Conservation (phyloP, 2,113 vertebrate species). For the Potamarius usumacintae region DNA sequence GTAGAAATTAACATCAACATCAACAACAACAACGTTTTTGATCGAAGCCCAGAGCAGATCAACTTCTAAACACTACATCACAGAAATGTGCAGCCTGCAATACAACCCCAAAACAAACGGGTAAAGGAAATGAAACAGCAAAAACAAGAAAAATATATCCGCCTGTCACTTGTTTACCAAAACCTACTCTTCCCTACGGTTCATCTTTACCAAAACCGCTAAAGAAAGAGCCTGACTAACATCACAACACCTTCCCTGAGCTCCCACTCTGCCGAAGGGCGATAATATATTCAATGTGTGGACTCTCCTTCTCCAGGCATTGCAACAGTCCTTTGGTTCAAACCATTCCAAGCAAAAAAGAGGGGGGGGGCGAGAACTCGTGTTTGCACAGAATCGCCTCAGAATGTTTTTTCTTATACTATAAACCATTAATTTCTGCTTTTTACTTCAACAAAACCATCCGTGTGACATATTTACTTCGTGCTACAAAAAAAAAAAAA, state of each 20-base stretch:
- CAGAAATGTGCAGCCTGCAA: conserved; percentile 59
- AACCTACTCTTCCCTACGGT: too few relatives aligned
- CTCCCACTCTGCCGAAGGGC: not conserved
- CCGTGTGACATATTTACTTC: not conserved
- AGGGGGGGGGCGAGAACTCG: conserved; percentile 29
- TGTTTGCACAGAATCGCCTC: not conserved
- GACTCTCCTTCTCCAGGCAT: conserved; percentile 55
- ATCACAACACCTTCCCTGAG: not conserved
- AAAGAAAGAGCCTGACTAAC: not conserved
- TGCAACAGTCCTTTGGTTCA: conserved; percentile 64
- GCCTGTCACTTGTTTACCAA: not conserved
- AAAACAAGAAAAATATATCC: conserved; percentile 32
- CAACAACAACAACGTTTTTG: not conserved
- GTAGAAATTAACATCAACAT: too few relatives aligned
- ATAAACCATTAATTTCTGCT: not conserved
- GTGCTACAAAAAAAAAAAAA: too few relatives aligned
- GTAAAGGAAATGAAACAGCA: not conserved
- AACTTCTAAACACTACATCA: conserved; percentile 56
- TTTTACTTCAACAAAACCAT: not conserved
- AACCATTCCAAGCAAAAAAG: conserved; percentile 52
- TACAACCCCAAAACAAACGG: conserved; percentile 12
- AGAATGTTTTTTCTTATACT: not conserved
- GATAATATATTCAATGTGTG: conserved; percentile 47
- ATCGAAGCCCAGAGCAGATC: conserved; percentile 2
- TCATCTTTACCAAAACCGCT: not conserved